Evolutionary conservation across 2,797 vertebrate species (phyloP).

Genomic region (Spheniscus humboldti): DNA sequence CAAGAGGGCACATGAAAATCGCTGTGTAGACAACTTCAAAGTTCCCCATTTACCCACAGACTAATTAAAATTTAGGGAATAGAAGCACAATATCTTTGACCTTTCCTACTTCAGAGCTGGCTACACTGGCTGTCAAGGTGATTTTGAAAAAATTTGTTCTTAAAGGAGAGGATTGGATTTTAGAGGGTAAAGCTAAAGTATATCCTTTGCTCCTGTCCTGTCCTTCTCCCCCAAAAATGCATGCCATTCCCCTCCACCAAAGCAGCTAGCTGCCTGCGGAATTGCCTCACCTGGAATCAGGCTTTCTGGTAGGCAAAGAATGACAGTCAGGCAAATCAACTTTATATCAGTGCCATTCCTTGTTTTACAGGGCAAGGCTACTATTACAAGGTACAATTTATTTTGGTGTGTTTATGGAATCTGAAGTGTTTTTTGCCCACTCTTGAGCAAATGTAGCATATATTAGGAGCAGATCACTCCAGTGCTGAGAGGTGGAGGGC

Average conservation of each 20-base stretch:
- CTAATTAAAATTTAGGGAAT: slow-evolving; percentile 31
- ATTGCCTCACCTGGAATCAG: neutral
- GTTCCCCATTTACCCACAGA: neutral
- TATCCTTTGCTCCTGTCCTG: neutral
- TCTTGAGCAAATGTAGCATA: neutral
- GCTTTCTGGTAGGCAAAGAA: neutral
- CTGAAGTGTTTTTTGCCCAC: neutral
- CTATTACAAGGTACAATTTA: neutral
- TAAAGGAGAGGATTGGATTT: neutral
- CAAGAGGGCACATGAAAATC: neutral
- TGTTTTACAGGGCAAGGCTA: neutral
- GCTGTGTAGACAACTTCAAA: neutral
- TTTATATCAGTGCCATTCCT: neutral
- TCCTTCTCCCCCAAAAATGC: neutral
- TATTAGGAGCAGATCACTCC: neutral
- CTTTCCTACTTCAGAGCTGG: neutral
- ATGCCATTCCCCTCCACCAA: neutral
- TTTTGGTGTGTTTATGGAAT: neutral
- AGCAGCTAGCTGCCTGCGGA: neutral
- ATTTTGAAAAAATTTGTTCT: neutral
- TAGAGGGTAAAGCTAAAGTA: neutral
- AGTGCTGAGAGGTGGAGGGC: neutral
- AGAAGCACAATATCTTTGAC: slow-evolving; percentile 3
- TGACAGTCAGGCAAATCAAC: neutral
- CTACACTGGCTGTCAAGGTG: neutral